These are phyloP conservation scores for Congeria kusceri DNA, from an alignment of 2,888 invertebrate genomes.

Conservation along the genomic window DNA sequence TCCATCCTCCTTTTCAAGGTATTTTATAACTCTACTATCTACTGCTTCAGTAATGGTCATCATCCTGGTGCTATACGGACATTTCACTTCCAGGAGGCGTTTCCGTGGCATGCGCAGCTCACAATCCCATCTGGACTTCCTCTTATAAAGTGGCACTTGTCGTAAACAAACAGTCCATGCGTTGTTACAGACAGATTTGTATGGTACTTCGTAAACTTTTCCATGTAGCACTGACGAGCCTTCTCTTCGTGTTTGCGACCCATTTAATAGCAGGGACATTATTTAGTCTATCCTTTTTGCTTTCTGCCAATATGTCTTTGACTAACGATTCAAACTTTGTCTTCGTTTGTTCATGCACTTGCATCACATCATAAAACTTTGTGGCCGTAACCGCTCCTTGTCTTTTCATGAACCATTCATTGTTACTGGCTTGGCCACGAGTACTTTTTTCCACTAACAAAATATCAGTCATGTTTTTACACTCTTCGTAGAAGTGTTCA, in stretches of 20 bases:
- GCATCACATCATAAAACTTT: neutral
- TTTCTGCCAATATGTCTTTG: neutral
- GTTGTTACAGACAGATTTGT: neutral
- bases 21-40: neutral
- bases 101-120: constrained; percentile 6
- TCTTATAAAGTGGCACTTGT: neutral
- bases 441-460: neutral
- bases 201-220: neutral
- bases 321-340: neutral
- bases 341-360: neutral
- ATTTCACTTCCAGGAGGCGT: constrained; percentile 11
- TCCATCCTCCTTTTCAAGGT: constrained; percentile 3
- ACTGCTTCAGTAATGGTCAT: neutral
- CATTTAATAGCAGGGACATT: constrained; percentile 3
- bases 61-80: neutral
- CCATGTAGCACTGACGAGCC: neutral
- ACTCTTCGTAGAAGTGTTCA: no score
- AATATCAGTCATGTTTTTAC: no score
- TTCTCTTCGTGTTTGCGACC: neutral
- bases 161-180: constrained; percentile 8
- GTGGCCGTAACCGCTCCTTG: neutral
- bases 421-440: neutral
- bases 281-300: neutral
- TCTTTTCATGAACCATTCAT: neutral
- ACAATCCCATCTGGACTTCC: constrained; percentile 12